phyloP scores from a whole-genome alignment of 2,113 vertebrate genomes.

The Syngnathus scovelli region DNA sequence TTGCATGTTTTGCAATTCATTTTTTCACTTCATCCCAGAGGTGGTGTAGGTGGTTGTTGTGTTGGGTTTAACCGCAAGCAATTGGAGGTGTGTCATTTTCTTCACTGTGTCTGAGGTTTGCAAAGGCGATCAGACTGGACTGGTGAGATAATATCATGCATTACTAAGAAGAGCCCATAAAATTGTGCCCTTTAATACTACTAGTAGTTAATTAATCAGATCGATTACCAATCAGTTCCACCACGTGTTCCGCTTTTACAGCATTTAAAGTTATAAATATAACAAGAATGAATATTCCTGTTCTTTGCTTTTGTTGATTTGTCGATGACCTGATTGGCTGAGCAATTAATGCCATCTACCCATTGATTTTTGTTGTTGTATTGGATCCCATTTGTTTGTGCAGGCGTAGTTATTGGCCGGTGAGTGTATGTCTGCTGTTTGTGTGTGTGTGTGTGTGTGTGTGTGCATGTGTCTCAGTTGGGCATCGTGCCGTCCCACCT shows the following conservation, averaged over 20 bases:
- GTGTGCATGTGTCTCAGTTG: conserved; percentile 15
- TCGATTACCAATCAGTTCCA: background rate
- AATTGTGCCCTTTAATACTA: background rate
- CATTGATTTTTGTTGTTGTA: conserved; percentile 22
- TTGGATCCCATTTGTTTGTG: background rate
- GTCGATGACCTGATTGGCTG: background rate
- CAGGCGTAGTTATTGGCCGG: background rate
- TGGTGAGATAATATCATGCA: too few species aligned
- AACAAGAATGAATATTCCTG: background rate
- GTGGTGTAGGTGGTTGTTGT: background rate
- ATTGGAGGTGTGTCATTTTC: background rate
- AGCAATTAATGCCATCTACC: conserved; percentile 3
- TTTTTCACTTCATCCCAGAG: background rate
- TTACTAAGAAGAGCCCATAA: background rate
- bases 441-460: conserved; percentile 14
- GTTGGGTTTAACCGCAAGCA: background rate
- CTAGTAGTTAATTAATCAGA: background rate
- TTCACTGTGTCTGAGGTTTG: background rate
- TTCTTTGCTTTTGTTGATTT: background rate
- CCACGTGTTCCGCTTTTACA: background rate
- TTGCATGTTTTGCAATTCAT: background rate
- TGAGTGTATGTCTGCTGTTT: conserved; percentile 20
- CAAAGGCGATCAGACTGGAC: background rate
- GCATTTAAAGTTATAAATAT: background rate
- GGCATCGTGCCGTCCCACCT: conserved; percentile 41